phyloP scores from a whole-genome alignment of 2,888 invertebrate species.

The Pycnomerus fuliginosus region DNA sequence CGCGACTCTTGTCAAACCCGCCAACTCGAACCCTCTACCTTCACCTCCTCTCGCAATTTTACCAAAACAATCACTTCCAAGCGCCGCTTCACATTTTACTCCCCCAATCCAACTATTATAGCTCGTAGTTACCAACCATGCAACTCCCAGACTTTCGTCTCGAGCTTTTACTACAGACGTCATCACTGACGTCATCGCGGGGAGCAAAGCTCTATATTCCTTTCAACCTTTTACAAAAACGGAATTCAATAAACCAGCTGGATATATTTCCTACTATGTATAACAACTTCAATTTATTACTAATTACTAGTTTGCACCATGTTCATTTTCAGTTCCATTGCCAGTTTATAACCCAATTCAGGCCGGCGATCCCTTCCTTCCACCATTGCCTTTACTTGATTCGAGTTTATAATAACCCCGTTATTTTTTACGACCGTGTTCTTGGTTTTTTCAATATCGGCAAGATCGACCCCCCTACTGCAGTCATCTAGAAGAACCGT shows the following conservation, averaged over 20 bases:
- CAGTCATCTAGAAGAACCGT: slow-evolving; percentile 89
- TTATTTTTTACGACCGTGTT: slow-evolving; percentile 71
- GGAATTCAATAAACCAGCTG: too few relatives aligned
- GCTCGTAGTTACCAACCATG: too few relatives aligned
- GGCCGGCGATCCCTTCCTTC: slow-evolving; percentile 84
- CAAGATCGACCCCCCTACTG: slow-evolving; percentile 81
- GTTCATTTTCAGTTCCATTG: slow-evolving; percentile 70
- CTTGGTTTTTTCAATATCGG: slow-evolving; percentile 82
- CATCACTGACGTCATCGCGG: slow-evolving; percentile 18
- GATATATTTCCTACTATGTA: too few relatives aligned
- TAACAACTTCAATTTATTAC: too few relatives aligned
- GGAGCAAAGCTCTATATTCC: not conserved
- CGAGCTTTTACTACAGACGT: slow-evolving; percentile 9
- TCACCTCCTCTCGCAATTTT: not conserved
- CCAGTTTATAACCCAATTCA: slow-evolving; percentile 84
- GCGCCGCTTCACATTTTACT: slow-evolving; percentile 5
- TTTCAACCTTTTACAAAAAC: too few relatives aligned
- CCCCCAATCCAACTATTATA: not conserved
- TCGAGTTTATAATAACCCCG: slow-evolving; percentile 79
- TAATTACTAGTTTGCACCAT: too few relatives aligned
- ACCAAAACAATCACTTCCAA: slow-evolving; percentile 5
- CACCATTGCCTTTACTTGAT: slow-evolving; percentile 82
- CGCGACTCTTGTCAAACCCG: slow-evolving; percentile 15
- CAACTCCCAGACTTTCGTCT: not conserved
- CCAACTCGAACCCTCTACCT: not conserved